phyloP scores from a whole-genome alignment of 2,113 vertebrate species.

The Gymnarchus niloticus region DNA sequence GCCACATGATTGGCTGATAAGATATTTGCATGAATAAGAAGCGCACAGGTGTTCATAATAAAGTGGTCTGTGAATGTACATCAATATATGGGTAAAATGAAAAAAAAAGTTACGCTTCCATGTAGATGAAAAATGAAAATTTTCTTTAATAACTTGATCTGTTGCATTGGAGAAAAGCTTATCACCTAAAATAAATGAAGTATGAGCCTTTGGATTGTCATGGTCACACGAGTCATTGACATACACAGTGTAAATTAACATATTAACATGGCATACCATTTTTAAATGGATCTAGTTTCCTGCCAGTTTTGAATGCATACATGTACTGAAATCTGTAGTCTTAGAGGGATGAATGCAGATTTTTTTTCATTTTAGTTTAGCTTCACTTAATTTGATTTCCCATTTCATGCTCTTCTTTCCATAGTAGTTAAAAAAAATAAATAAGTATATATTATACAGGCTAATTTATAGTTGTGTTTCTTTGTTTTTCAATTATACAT shows the following conservation, averaged over 20 bases:
- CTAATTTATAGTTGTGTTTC: no score
- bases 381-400: neutral
- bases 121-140: neutral
- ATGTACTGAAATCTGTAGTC: neutral
- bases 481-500: no score
- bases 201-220: neutral
- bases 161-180: neutral
- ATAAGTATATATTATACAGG: no score
- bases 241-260: neutral
- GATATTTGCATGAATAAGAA: no score
- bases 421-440: no score
- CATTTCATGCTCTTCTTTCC: neutral
- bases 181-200: neutral
- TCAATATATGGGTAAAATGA: slow-evolving; percentile 1
- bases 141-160: neutral
- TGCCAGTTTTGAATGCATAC: neutral
- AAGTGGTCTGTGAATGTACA: no score
- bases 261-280: neutral
- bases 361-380: neutral
- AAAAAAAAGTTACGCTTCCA: neutral
- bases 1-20: no score
- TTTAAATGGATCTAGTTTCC: neutral
- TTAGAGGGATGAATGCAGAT: neutral
- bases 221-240: neutral
- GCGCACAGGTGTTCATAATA: no score